phyloP scores from a whole-genome alignment of 2,888 invertebrate species.

The Mylabris sibirica region DNA sequence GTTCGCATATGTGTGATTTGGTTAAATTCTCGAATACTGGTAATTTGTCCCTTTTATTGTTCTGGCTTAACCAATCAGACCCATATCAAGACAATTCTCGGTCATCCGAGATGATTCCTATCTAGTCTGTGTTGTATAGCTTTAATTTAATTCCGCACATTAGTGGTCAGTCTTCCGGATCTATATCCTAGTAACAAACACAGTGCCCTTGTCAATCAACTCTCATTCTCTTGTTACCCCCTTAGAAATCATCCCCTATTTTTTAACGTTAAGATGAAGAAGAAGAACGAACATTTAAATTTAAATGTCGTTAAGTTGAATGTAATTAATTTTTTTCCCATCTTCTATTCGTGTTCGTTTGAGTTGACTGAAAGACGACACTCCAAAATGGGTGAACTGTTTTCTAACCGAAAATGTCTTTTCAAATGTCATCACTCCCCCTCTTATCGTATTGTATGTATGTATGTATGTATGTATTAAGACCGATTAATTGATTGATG shows the following conservation, averaged over 20 bases:
- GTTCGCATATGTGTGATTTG: conserved; percentile 32
- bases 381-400: conserved; percentile 28
- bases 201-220: conserved; percentile 30
- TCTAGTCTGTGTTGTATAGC: conserved; percentile 35
- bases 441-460: conserved; percentile 18
- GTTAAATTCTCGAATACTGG: conserved; percentile 32
- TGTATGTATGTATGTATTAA: conserved; percentile 33
- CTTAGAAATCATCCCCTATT: conserved; percentile 14
- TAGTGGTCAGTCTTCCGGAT: conserved; percentile 26
- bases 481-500: conserved; percentile 43
- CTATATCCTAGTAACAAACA: conserved; percentile 17
- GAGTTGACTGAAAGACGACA: conserved; percentile 24
- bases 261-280: background rate
- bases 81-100: conserved; percentile 47
- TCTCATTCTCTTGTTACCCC: background rate
- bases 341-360: background rate
- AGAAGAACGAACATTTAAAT: conserved; percentile 14
- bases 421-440: conserved; percentile 33
- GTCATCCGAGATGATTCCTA: conserved; percentile 43
- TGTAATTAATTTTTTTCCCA: conserved; percentile 33
- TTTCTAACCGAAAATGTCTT: conserved; percentile 26
- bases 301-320: conserved; percentile 25
- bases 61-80: conserved; percentile 46
- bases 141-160: conserved; percentile 35
- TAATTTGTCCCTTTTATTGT: conserved; percentile 41